Base-by-base conservation (phyloP, 2,113 vertebrate species). In the Etia nguti region DNA sequence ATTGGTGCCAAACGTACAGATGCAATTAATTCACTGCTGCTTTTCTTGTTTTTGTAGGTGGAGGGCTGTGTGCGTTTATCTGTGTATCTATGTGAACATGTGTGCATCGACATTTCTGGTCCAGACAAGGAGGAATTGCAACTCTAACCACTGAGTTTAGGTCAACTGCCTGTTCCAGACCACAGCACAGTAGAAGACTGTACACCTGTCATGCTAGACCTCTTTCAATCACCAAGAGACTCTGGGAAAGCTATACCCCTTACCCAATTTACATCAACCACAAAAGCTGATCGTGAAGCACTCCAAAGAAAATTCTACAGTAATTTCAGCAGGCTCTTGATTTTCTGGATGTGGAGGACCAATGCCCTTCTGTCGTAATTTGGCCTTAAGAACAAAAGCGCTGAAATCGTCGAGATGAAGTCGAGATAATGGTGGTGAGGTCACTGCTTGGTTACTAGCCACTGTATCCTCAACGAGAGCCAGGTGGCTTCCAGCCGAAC, bases 141-240 rank as follows among this genome's bases (percentile, higher is more conserved):
- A 81, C 54, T 89, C 86, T 81, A 81, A 92, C 93, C 87, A 43
- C 88, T 22, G 34, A 80, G 81, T 60, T 89, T 4, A 80, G 43
- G 75, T 55, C 73, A 54, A 43, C n/a, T 60, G 84, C 81, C 50
- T 70, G 41, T 34, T 90, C 90, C 89, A 92, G 82, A 86, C 92
- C 94, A 60, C 91, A 90, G 75, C n/a, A 34, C 50, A 46, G 79
- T 26, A 56, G 56, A 79, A 89, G 56, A 88, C 77, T 83, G 80
- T 82, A 88, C 93, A 94, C 91, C 92, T 92, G 92, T 91, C 85
- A 91, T 79, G 36, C 77, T 86, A 91, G 81, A 90, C 75, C 73
- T 75, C 55, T 59, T 86, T 89, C 77, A 89, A 83, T 90, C 80
- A 83, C 31, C 89, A 79, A 38, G 86, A 81, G 85, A 82, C 82